phyloP scores from a whole-genome alignment of 2,888 invertebrate genomes.

The Tetropium fuscum region DNA sequence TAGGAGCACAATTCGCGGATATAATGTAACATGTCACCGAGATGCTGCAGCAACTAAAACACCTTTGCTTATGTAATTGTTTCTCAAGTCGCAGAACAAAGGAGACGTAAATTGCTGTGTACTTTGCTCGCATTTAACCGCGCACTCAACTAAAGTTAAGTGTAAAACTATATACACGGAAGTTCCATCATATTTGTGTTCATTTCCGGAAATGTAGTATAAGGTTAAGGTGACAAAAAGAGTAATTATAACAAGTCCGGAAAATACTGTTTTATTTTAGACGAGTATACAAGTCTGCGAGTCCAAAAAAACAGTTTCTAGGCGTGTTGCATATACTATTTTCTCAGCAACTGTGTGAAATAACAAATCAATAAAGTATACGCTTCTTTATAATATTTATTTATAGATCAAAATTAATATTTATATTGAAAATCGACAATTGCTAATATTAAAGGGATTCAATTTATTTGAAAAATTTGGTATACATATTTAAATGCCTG shows the following conservation, averaged over 20 bases:
- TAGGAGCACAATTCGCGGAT: slow-evolving; percentile 41
- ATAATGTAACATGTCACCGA: slow-evolving; percentile 59
- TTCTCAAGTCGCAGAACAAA: slow-evolving; percentile 49
- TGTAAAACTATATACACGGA: slow-evolving; percentile 37
- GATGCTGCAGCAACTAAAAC: slow-evolving; percentile 46
- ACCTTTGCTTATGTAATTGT: slow-evolving; percentile 49
- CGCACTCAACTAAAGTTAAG: slow-evolving; percentile 23
- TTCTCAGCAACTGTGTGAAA: no score
- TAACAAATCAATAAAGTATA: no score
- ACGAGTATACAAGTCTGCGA: no score
- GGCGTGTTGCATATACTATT: no score
- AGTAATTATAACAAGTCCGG: neutral
- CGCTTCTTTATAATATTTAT: no score
- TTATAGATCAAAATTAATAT: no score
- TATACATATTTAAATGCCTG: no score
- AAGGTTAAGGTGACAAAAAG: slow-evolving; percentile 11
- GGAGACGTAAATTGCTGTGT: slow-evolving; percentile 48
- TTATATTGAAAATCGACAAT: no score
- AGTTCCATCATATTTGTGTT: slow-evolving; percentile 35
- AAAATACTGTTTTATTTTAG: no score
- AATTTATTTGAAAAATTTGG: no score
- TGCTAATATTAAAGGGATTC: no score
- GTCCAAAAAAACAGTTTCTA: no score
- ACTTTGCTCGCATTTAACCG: slow-evolving; percentile 52
- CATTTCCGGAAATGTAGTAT: slow-evolving; percentile 2